Evolutionary conservation across 2,797 vertebrate species (phyloP), one percentile per base, ranked within the genome.

Genomic region (Neoniphon sammara): DNA sequence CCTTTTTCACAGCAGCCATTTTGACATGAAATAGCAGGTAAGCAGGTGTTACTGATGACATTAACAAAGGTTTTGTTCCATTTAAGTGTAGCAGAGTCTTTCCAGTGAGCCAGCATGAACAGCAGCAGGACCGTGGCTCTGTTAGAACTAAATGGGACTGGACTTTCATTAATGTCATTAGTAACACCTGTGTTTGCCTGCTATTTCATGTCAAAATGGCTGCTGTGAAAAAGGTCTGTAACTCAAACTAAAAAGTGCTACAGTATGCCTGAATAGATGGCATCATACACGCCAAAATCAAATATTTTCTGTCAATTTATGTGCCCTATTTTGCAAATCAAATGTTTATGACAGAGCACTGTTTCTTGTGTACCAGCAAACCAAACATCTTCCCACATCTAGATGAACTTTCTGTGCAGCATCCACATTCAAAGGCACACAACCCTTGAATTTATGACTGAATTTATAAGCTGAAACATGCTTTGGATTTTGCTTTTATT

Each of bases 401-500:
- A 56, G 31, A 36, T 81, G 68, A 67, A 80, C 47, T 60, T 83
- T 50, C 20, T 3, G 27, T 68, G 71, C 70, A 70, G 42, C 71
- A 70, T 65, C 10, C 4, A 59, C 36, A 70, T 71, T 82, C 42
- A 73, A 82, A 84, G 27, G 47, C 74, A 67, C 23, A 21, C 23
- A 46, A 61, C 34, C 39, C 7, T 18, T 76, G 61, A 72, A 83
- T 84, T 75, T 75, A 70, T 70, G 64, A 83, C 73, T 54, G 53
- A 81, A 77, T 81, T 74, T 64, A 68, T 59, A 65, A 66, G 27
- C 36, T 30, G 39, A 70, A 76, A 44, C 62, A 56, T 68, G 52
- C 39, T 30, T 76, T 52, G 61, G 64, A 73, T 82, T 36, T 79
- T 59, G 23, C 46, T 79, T 82, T 82, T 83, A 77, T 76, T 87